Base-by-base conservation (phyloP, 2,888 invertebrate species). In the Hybos culiciformis region DNA sequence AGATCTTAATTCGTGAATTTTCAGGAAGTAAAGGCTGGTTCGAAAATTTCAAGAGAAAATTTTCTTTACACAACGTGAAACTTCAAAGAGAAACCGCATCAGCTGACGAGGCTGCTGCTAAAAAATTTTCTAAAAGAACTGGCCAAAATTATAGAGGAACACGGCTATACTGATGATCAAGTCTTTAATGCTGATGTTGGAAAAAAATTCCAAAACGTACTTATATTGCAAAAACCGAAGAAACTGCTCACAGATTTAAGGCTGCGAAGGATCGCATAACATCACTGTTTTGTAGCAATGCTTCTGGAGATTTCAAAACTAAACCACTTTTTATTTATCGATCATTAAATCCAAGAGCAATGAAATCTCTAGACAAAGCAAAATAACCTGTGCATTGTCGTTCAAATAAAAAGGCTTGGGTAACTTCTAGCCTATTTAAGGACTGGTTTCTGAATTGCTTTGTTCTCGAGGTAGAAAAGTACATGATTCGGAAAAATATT, bases 241-340 rank as follows among this genome's bases (percentile, higher is more conserved):
- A 49, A 39, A 21, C 24, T 31, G 41, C 43, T 19, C 36, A 43
- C 18, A 49, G 48, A n/a, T 50, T 48, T 41, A 53, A 51, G 34
- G 43, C 40, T 12, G 40, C 45, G n/a, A 58, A 56, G 40, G 54
- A 57, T 41, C 45, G 55, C 12, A 43, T 57, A 6, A 54, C 52
- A 6, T 46, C 58, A 5, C 48, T 57, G 4, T 45, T 58, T 15
- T 51, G 56, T 43, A 54, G 50, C 21, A 62, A 61, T 51, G 55
- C 57, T 4, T 48, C 47, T 29, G 31, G 39, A 31, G 39, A 39
- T 39, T 39, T 14, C 20, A 8, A 31, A 4, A 39, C 20, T 20
- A 39, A 39, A 29, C 17, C 39, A 18, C 7, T 39, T 17, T 17
- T 39, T 39, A 39, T 39, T 39, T 17, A 26, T 19, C 15, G 26